These are phyloP conservation scores for Caenorhabditis inopinata DNA, from an alignment of 1,140 invertebrate species.

Conservation along the genomic window DNA sequence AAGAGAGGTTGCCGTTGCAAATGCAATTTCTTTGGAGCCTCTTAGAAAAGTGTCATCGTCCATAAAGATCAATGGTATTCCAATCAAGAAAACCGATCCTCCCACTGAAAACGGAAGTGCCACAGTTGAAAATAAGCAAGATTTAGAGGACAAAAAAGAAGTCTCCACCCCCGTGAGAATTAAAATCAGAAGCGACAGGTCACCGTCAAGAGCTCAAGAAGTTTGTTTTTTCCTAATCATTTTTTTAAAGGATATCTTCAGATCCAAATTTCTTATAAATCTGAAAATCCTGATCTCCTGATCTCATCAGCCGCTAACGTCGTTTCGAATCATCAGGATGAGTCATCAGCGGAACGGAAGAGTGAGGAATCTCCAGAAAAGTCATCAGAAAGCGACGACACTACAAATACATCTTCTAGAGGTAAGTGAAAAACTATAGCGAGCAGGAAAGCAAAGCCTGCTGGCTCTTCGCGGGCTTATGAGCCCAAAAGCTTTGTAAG, in stretches of 20 bases:
- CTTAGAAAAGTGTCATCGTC: neutral
- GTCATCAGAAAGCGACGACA: constrained; percentile 22
- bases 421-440: neutral
- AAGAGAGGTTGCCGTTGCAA: too few relatives aligned
- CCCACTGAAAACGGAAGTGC: neutral
- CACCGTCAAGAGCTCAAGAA: neutral
- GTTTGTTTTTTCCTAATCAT: neutral
- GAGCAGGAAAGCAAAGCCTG: too few relatives aligned
- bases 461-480: too few relatives aligned
- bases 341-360: neutral
- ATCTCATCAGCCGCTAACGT: constrained; percentile 1
- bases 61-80: constrained; percentile 3
- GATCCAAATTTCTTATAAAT: neutral
- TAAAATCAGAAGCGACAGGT: neutral
- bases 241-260: neutral
- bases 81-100: neutral
- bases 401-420: neutral
- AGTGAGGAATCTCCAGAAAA: neutral
- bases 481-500: too few relatives aligned
- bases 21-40: neutral
- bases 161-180: neutral
- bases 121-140: neutral
- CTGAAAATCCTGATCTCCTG: neutral
- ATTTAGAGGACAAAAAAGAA: neutral
- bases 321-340: neutral